A percentile compares a stretch with the other conserved stretches of the same genome.
phyloP scores from a whole-genome alignment of 1,140 invertebrate species.

The Scaptomyza montana region DNA sequence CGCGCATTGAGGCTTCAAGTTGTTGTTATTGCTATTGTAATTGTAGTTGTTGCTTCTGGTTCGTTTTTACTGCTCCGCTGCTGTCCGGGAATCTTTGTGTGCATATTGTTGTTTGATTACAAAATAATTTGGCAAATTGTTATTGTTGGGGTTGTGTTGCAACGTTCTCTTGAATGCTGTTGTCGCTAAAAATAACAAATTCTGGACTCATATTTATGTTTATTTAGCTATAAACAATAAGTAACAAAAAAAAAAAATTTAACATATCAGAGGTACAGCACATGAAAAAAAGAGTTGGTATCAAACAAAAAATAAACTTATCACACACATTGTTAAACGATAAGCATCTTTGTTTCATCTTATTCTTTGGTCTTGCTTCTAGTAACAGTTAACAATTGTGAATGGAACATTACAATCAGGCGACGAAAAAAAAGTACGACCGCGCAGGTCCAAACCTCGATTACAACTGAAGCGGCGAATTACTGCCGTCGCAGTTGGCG shows the following conservation, averaged over 20 bases:
- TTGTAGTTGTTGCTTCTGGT: slow-evolving; percentile 1
- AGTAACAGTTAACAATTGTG: not conserved
- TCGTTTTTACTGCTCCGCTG: not conserved
- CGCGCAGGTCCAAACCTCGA: slow-evolving; percentile 49
- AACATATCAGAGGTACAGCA: slow-evolving; percentile 1
- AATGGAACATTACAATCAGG: slow-evolving; percentile 26
- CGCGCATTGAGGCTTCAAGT: slow-evolving; percentile 19
- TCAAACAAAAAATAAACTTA: not conserved
- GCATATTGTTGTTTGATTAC: slow-evolving; percentile 15
- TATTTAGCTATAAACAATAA: not conserved
- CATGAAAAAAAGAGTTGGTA: not conserved
- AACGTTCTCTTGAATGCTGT: not conserved
- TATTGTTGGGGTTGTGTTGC: slow-evolving; percentile 1
- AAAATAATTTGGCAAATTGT: slow-evolving; percentile 41
- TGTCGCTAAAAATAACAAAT: slow-evolving; percentile 5
- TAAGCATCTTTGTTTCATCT: slow-evolving; percentile 15
- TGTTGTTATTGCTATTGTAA: slow-evolving; percentile 17
- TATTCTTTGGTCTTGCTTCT: slow-evolving; percentile 7
- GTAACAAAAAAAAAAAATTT: not conserved
- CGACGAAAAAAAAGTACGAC: slow-evolving; percentile 41
- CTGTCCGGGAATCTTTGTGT: not conserved
- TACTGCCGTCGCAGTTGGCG: slow-evolving; percentile 27
- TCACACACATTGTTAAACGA: not conserved
- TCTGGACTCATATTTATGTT: not conserved
- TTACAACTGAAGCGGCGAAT: slow-evolving; percentile 66